Conservation (phyloP, 2,888 invertebrate genomes). For the Drosophila recens region DNA sequence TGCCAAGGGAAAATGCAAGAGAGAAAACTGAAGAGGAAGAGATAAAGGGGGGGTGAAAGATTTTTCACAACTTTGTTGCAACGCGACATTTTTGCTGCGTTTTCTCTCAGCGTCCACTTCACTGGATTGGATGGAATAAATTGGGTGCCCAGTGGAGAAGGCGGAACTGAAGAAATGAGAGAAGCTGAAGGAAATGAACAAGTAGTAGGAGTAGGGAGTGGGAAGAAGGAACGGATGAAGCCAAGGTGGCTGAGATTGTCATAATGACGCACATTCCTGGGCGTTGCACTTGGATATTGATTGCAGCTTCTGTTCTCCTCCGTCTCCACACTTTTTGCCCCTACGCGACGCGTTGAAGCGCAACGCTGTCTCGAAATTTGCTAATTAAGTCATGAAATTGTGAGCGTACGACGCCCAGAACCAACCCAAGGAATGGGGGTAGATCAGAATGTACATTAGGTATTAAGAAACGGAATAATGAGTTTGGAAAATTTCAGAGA, state of each 20-base stretch:
- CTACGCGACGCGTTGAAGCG: conserved; percentile 10
- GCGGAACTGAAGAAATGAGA: background rate
- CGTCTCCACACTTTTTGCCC: conserved; percentile 21
- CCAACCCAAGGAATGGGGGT: background rate
- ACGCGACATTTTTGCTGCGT: conserved; percentile 53
- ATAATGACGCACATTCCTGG: conserved; percentile 70
- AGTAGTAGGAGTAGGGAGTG: background rate
- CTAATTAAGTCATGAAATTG: conserved; percentile 60
- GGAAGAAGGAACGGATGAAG: background rate
- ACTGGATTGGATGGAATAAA: conserved; percentile 30
- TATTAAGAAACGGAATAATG: background rate
- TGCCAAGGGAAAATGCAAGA: background rate
- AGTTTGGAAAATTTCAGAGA: background rate
- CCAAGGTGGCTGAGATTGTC: conserved; percentile 58
- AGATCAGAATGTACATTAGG: background rate
- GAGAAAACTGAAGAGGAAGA: background rate
- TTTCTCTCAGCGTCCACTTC: conserved; percentile 31
- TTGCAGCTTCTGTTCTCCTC: conserved; percentile 53
- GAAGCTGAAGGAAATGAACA: background rate
- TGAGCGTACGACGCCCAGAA: background rate
- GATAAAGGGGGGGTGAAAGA: conserved; percentile 6
- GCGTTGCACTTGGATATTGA: conserved; percentile 61
- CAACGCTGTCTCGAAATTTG: conserved; percentile 30
- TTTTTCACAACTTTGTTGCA: conserved; percentile 70
- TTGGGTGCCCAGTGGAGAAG: conserved; percentile 3